Base-by-base conservation (phyloP, 2,888 invertebrate genomes). In the Heteropelma amictum region DNA sequence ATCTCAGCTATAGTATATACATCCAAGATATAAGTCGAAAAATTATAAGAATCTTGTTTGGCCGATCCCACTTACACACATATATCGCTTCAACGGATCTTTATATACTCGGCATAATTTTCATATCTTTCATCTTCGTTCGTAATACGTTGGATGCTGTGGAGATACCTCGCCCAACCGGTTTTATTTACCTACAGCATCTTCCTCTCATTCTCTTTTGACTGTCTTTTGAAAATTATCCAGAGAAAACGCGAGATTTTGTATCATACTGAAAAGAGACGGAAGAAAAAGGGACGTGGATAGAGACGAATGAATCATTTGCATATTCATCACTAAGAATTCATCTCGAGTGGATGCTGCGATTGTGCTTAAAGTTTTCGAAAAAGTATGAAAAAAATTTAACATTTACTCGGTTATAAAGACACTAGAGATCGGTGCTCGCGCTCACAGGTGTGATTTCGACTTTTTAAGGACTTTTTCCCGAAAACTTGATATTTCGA, bases 141-240 rank as follows among this genome's bases (percentile, higher is more conserved):
- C 12, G 21, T 38, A 38, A n/a, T n/a, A 23, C n/a, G n/a, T n/a
- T n/a, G n/a, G n/a, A 38, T 28, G 26, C 19, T 17, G 49, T 38
- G 3, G n/a, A 14, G 14, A 28, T 17, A 38, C 35, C 51, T 58
- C 7, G 51, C 38, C 40, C 28, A 19, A 58, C 69, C 51, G 73
- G 63, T 69, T 74, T 53, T 69, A 63, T 64, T n/a, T n/a, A n/a
- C 33, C 21, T 14, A 38, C 58, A 38, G 64, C 64, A 64, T 38
- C 40, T 49, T 10, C 12, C 38, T 45, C 49, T 14, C 42, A 56
- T 60, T n/a, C 12, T 45, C 42, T 17, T 17, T 45, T 28, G 30
- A 19, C 45, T 45, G 45, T 42, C 26, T 12, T 19, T 19, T 42
- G 38, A 35, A 38, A 53, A 30, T 40, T 35, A 26, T 54, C 8